Conservation (phyloP, 1,140 invertebrate species). For the Drosophila biarmipes region DNA sequence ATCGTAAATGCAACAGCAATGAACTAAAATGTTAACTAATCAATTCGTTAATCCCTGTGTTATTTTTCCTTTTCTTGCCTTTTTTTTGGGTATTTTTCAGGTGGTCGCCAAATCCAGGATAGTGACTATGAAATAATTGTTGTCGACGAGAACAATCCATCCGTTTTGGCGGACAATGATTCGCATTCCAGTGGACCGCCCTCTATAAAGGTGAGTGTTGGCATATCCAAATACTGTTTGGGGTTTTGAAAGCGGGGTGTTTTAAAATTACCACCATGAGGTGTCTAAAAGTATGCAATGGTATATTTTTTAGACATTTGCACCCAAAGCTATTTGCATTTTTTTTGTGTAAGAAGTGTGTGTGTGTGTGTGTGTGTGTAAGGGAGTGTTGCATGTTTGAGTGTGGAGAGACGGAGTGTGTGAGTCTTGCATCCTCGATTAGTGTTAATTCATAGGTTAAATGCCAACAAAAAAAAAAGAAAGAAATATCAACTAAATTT, state of each 20-base stretch:
- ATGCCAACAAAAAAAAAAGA: constrained; percentile 12
- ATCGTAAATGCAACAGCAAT: constrained; percentile 42
- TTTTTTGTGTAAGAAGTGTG: constrained; percentile 1
- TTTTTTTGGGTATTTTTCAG: constrained; percentile 59
- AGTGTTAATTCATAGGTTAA: constrained; percentile 8
- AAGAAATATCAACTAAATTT: too few species aligned
- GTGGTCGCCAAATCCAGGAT: constrained; percentile 87
- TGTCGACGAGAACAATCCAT: constrained; percentile 94
- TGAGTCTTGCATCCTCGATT: constrained; percentile 15
- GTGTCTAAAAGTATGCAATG: not conserved
- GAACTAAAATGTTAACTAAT: constrained; percentile 5
- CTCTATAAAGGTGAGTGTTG: constrained; percentile 91
- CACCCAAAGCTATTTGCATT: not conserved
- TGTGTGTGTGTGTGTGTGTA: not conserved
- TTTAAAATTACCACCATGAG: not conserved
- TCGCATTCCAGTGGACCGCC: constrained; percentile 89
- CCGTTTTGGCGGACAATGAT: constrained; percentile 91
- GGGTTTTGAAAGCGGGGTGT: not conserved
- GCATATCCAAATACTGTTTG: not conserved
- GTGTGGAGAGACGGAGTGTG: constrained; percentile 3
- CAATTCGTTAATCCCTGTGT: constrained; percentile 3
- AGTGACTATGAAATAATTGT: constrained; percentile 96
- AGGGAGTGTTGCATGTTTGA: constrained; percentile 18
- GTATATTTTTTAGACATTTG: not conserved
- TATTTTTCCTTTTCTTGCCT: not conserved